Evolutionary conservation across 2,888 invertebrate genomes (phyloP), one percentile per base, ranked within the genome.

Genomic region (Lutraria lutraria): DNA sequence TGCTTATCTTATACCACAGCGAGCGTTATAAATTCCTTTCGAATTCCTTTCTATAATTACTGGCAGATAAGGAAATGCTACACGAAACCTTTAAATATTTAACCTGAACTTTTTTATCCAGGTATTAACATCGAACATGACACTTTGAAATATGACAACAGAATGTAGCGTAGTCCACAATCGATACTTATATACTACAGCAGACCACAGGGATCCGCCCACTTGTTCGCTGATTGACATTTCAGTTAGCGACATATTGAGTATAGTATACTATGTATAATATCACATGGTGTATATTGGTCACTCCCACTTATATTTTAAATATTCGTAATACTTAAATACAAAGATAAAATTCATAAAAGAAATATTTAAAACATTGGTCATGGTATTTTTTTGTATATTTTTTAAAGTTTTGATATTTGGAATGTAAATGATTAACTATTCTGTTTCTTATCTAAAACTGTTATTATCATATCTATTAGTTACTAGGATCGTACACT

Each of bases 21-120:
- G 29, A 76, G 68, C n/a, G 60, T 60, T 21, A 6, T 34, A 68
- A 83, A 83, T 83, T 83, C 83, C 83, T 83, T n/a, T 83, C 13
- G 52, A 83, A 68, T 83, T 83, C 83, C 83, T 63, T 52, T 31
- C 63, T 83, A 25, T 68, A n/a, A 63, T 83, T 68, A 68, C 29
- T 0, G 13, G 6, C 34, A 34, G 76, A 76, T 76, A 76, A 76
- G 76, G 31, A 76, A 76, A 76, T 15, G 25, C 19, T 34, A 16
- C 76, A 31, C 76, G 34, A 76, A 63, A 34, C 29, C 15, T 76
- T 76, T 76, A 76, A 76, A 76, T 76, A 76, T 76, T 76, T 76
- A 34, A 34, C 15, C 31, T 76, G 29, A 31, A 13, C 29, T 34
- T 76, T 56, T 76, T 76, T 76, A 76, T 76, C 76, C 76, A 31